Evolutionary conservation across 2,797 vertebrate genomes (phyloP).

Genomic region (Pseudotriccus pelzelni): DNA sequence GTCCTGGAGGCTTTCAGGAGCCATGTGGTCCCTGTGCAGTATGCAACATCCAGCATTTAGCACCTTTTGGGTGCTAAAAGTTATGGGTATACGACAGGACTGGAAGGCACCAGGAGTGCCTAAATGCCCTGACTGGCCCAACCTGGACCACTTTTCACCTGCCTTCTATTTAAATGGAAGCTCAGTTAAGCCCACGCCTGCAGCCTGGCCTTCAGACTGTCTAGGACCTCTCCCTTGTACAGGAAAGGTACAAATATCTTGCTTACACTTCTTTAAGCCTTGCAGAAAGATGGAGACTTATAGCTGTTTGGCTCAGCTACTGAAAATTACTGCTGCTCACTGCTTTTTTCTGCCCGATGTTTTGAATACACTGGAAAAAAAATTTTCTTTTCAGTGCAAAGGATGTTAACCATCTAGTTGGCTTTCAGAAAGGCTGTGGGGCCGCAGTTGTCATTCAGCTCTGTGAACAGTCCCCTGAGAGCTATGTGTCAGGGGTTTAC

Average conservation of each 20-base stretch:
- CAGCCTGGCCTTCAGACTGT: not conserved
- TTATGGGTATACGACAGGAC: not conserved
- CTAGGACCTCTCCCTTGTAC: not conserved
- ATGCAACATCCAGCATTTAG: not conserved
- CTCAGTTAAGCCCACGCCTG: rapidly evolving
- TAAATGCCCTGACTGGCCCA: not conserved
- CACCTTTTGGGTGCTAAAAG: not conserved
- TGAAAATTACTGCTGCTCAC: not conserved
- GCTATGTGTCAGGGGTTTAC: not conserved
- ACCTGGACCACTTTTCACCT: not conserved
- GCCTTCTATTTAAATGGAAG: not conserved
- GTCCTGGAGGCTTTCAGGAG: not conserved
- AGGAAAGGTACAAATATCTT: not conserved
- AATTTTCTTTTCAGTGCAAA: not conserved
- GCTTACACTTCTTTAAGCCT: not conserved
- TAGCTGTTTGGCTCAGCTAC: not conserved
- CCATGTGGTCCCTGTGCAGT: not conserved
- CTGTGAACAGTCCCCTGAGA: not conserved
- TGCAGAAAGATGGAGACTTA: not conserved
- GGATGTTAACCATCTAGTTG: not conserved
- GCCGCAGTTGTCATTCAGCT: not conserved
- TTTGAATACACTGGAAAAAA: not conserved
- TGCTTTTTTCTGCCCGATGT: not conserved
- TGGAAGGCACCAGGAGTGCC: not conserved
- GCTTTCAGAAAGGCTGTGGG: not conserved